A percentile compares a stretch with the other conserved stretches of the same genome.
phyloP scores from a whole-genome alignment of 2,888 invertebrate species.

The Hemistola chrysoprasaria region DNA sequence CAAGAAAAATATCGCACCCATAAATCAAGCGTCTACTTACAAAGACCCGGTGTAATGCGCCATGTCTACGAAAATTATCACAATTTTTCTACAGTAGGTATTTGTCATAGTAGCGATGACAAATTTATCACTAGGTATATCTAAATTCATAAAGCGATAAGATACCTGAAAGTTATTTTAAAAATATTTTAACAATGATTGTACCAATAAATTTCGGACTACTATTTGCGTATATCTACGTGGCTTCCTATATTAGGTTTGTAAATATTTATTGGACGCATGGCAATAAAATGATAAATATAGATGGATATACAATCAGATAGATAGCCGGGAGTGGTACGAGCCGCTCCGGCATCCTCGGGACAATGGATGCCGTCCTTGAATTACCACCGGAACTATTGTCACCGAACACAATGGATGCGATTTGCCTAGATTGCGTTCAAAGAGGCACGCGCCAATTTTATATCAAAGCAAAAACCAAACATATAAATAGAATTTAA shows the following conservation, averaged over 20 bases:
- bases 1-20: constrained; percentile 63
- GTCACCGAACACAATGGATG: constrained; percentile 69
- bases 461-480: constrained; percentile 47
- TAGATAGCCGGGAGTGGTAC: constrained; percentile 36
- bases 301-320: constrained; percentile 17
- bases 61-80: constrained; percentile 34
- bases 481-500: constrained; percentile 43
- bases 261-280: constrained; percentile 29
- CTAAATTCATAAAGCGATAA: constrained; percentile 9
- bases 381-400: constrained; percentile 75
- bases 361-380: constrained; percentile 70
- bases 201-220: constrained; percentile 7
- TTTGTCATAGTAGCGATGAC: constrained; percentile 7
- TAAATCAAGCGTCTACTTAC: constrained; percentile 56
- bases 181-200: constrained; percentile 6
- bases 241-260: constrained; percentile 7
- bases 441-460: constrained; percentile 54
- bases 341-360: constrained; percentile 39
- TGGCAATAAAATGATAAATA: constrained; percentile 11
- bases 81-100: constrained; percentile 20
- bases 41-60: constrained; percentile 52
- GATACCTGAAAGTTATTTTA: not conserved
- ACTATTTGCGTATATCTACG: constrained; percentile 8
- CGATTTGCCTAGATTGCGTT: constrained; percentile 65
- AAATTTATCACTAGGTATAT: constrained; percentile 1